phyloP scores from a whole-genome alignment of 2,888 invertebrate species.

The Phalera bucephala region DNA sequence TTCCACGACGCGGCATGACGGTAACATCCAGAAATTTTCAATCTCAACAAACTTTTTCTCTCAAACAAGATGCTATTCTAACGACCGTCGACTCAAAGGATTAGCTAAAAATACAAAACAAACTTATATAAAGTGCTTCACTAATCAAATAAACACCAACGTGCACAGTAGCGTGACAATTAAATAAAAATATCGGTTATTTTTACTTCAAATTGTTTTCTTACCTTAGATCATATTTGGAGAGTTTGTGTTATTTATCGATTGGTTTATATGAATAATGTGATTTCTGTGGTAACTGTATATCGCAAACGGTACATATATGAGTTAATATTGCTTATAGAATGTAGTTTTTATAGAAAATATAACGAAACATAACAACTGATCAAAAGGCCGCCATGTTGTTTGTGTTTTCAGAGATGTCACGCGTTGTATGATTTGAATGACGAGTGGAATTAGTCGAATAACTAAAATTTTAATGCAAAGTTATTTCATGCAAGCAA shows the following conservation, averaged over 20 bases:
- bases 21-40: slow-evolving; percentile 21
- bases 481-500: no score
- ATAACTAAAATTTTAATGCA: not conserved
- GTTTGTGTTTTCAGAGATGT: slow-evolving; percentile 45
- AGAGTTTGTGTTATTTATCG: slow-evolving; percentile 6
- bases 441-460: slow-evolving; percentile 19
- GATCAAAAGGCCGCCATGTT: slow-evolving; percentile 72
- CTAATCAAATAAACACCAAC: slow-evolving; percentile 53
- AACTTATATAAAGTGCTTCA: slow-evolving; percentile 16
- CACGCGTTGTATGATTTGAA: not conserved
- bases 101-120: slow-evolving; percentile 19
- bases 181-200: slow-evolving; percentile 50
- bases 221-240: slow-evolving; percentile 30
- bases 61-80: not conserved
- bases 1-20: slow-evolving; percentile 66
- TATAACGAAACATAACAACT: slow-evolving; percentile 48
- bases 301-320: slow-evolving; percentile 10
- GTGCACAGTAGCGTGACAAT: slow-evolving; percentile 49
- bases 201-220: slow-evolving; percentile 29
- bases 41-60: slow-evolving; percentile 7
- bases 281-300: slow-evolving; percentile 6
- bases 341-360: slow-evolving; percentile 27
- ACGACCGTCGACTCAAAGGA: slow-evolving; percentile 1
- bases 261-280: slow-evolving; percentile 7
- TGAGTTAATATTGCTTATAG: slow-evolving; percentile 20